Conservation (phyloP, 2,888 invertebrate species). For the Chloromyia formosa region DNA sequence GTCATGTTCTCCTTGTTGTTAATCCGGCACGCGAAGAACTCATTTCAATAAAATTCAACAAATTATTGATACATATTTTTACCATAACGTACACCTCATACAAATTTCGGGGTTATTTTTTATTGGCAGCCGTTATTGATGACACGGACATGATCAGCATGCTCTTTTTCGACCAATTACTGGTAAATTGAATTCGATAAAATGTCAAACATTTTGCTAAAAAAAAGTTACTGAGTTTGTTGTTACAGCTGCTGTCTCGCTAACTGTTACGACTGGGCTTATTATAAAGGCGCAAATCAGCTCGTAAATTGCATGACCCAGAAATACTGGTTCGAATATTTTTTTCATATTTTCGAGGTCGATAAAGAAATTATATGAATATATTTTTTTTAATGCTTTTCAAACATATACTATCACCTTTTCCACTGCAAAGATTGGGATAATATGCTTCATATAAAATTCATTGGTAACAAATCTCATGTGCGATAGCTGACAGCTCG, state of each 20-base stretch:
- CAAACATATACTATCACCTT: too few relatives aligned
- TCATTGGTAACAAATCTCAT: too few relatives aligned
- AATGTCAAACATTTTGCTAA: background rate
- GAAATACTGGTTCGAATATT: background rate
- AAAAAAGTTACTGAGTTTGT: background rate
- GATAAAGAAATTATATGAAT: too few relatives aligned
- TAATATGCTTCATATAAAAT: too few relatives aligned
- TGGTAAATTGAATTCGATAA: slow-evolving; percentile 23
- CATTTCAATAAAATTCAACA: slow-evolving; percentile 28
- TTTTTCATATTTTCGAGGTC: too few relatives aligned
- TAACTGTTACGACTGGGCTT: background rate
- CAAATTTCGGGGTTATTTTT: too few relatives aligned
- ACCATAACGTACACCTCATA: background rate
- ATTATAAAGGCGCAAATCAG: slow-evolving; percentile 21
- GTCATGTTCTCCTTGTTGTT: background rate
- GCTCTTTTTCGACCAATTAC: slow-evolving; percentile 7
- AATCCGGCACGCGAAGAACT: slow-evolving; percentile 12
- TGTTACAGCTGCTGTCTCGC: background rate
- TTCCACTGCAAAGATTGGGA: too few relatives aligned
- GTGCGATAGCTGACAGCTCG: too few relatives aligned
- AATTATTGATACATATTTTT: slow-evolving; percentile 26
- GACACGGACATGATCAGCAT: background rate
- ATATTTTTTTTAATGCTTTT: too few relatives aligned
- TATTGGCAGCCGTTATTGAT: background rate
- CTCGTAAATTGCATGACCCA: slow-evolving; percentile 11